Conservation (phyloP, 2,113 vertebrate genomes). For the Silurus asotus region DNA sequence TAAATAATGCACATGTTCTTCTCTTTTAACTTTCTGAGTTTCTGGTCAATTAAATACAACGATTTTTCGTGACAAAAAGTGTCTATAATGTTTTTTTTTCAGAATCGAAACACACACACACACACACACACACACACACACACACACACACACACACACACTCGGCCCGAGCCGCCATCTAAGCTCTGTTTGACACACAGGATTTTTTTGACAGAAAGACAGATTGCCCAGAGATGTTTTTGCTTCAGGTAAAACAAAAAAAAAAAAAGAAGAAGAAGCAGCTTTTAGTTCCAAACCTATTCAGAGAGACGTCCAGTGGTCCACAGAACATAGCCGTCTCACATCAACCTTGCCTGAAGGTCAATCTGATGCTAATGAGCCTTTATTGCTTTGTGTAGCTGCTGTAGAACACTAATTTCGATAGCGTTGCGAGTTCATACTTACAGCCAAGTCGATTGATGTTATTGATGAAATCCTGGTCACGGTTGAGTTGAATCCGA, state of each 20-base stretch:
- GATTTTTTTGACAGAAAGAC: background rate
- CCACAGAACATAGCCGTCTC: background rate
- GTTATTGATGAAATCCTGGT: background rate
- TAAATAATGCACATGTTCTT: slow-evolving; percentile 10
- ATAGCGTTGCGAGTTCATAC: background rate
- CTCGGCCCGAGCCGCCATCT: background rate
- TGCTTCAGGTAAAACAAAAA: background rate
- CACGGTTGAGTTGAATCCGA: background rate
- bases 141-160: too few relatives aligned
- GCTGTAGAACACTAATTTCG: background rate
- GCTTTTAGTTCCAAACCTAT: background rate
- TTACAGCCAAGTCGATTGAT: background rate
- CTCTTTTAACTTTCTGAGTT: background rate
- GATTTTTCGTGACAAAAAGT: background rate
- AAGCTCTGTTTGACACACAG: background rate
- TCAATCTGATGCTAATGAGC: slow-evolving; percentile 10
- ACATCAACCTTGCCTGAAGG: slow-evolving; percentile 2
- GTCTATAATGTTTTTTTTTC: background rate
- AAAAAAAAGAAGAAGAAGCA: background rate
- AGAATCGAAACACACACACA: too few relatives aligned
- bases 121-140: too few relatives aligned
- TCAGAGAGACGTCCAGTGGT: background rate
- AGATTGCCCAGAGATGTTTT: background rate
- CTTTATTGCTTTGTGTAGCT: background rate
- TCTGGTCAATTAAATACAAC: background rate